Evolutionary conservation across 2,797 vertebrate genomes (phyloP), one percentile per base, ranked within the genome.

Genomic region (Vespertilio murinus): DNA sequence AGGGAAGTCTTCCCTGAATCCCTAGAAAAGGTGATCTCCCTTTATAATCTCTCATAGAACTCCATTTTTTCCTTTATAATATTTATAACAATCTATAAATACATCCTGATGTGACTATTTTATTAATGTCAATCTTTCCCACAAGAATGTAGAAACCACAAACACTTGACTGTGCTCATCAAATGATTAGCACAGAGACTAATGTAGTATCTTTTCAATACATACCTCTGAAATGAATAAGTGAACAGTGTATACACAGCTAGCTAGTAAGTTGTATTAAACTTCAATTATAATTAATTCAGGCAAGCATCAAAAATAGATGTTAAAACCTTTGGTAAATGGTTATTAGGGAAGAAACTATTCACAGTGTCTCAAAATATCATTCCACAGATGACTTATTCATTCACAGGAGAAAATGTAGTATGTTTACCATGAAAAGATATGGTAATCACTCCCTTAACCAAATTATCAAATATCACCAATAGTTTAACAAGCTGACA

Each of bases 401-500:
- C 91, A 64, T 86, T 61, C 70, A 71, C 85, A 75, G 22, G 35
- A 94, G 10, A 79, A 90, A 77, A 92, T 81, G 47, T 11, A 81
- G 47, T 11, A 81, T 25, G 16, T 65, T 86, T 75, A 81, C 35
- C 64, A 28, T 49, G 30, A 90, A 64, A 52, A 86, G 52, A 64
- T 22, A 49, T 0, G 23, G 49, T 33, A 88, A 94, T 75, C 33
- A 85, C 52, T 42, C 75, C 25, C 74, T 75, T 75, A 92, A 79
- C 14, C 38, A 85, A 85, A 74, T 85, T 42, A 85, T 89, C 69
- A 84, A 83, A 85, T 4, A 84, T 75, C 42, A 89, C 56, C 35
- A 52, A 94, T 5, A 81, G 23, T 91, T 91, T 59, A 84, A 95
- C 23, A 88, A 85, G 30, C 5, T 33, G 17, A 71, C 28, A 56